These are phyloP conservation scores for Tetraodon nigroviridis DNA, from an alignment of 2,113 vertebrate genomes.

Conservation along the genomic window DNA sequence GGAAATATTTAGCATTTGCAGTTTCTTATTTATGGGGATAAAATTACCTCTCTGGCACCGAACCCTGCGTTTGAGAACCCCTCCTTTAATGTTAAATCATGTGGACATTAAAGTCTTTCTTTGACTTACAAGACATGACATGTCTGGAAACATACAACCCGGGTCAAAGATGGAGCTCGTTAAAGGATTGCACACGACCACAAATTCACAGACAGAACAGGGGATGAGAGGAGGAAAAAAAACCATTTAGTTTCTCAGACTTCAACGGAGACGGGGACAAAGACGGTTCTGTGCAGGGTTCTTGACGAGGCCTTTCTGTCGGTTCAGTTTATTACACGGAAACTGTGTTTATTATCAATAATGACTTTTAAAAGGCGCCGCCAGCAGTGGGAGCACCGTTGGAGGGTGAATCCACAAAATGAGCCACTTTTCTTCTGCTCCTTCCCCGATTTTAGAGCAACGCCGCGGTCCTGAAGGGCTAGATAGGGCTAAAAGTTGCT, in stretches of 20 bases:
- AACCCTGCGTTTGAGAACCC: constrained; percentile 40
- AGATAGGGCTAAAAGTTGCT: constrained; percentile 57
- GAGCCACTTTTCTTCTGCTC: constrained; percentile 27
- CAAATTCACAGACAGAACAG: constrained; percentile 58
- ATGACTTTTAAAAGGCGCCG: constrained; percentile 58
- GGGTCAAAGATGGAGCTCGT: constrained; percentile 78
- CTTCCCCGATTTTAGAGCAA: constrained; percentile 61
- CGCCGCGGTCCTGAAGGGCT: constrained; percentile 62
- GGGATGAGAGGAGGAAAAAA: constrained; percentile 44
- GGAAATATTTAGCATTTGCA: constrained; percentile 59
- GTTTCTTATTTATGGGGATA: constrained; percentile 60
- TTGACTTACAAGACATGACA: constrained; percentile 76
- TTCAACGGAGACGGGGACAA: constrained; percentile 66
- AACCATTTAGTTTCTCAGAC: constrained; percentile 68
- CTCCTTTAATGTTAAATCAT: constrained; percentile 68
- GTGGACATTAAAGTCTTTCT: constrained; percentile 70
- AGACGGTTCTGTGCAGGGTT: constrained; percentile 57
- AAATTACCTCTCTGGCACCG: constrained; percentile 59
- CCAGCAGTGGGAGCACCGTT: constrained; percentile 46
- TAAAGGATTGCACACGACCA: constrained; percentile 72
- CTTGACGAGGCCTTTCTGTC: constrained; percentile 47
- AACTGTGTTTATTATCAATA: constrained; percentile 65
- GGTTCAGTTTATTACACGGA: constrained; percentile 50
- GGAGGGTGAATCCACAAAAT: constrained; percentile 61
- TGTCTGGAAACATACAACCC: constrained; percentile 70